A percentile compares a stretch with the other conserved stretches of the same genome.
These are phyloP conservation scores for Clepsis dumicolana DNA, from an alignment of 2,888 invertebrate genomes.

Conservation along the genomic window DNA sequence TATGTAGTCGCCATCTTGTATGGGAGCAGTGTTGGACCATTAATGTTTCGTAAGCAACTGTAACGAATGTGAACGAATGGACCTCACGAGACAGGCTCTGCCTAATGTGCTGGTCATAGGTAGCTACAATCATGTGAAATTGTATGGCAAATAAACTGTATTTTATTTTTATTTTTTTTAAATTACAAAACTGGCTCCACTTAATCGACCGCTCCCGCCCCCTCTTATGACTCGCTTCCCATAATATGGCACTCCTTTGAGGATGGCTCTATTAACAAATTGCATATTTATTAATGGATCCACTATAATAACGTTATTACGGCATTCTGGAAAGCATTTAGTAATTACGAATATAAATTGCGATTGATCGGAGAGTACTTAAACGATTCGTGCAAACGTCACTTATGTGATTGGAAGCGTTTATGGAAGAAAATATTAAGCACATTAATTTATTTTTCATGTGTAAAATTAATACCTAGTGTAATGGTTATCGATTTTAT, in stretches of 20 bases:
- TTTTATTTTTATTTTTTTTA: too few relatives aligned
- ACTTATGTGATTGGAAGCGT: background rate
- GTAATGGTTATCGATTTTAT: too few relatives aligned
- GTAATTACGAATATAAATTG: conserved; percentile 15
- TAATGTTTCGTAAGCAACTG: too few relatives aligned
- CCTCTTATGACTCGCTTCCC: background rate
- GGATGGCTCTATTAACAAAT: conserved; percentile 26
- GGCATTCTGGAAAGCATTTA: conserved; percentile 13
- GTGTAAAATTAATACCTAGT: too few relatives aligned
- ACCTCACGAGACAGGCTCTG: too few relatives aligned
- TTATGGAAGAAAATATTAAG: background rate
- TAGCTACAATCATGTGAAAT: too few relatives aligned
- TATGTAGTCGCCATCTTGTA: too few relatives aligned
- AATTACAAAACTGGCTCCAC: background rate
- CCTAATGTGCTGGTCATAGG: too few relatives aligned
- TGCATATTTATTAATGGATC: conserved; percentile 28
- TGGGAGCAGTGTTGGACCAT: too few relatives aligned
- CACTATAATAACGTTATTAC: conserved; percentile 24
- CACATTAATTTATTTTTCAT: too few relatives aligned
- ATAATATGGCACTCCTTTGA: conserved; percentile 24
- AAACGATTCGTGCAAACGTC: background rate
- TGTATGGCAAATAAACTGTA: too few relatives aligned
- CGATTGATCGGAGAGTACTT: conserved; percentile 5
- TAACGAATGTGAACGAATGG: too few relatives aligned
- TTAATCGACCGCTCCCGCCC: conserved; percentile 4